These are phyloP conservation scores for Ptychobarbus kaznakovi DNA, from an alignment of 2,797 vertebrate genomes.

Conservation along the genomic window DNA sequence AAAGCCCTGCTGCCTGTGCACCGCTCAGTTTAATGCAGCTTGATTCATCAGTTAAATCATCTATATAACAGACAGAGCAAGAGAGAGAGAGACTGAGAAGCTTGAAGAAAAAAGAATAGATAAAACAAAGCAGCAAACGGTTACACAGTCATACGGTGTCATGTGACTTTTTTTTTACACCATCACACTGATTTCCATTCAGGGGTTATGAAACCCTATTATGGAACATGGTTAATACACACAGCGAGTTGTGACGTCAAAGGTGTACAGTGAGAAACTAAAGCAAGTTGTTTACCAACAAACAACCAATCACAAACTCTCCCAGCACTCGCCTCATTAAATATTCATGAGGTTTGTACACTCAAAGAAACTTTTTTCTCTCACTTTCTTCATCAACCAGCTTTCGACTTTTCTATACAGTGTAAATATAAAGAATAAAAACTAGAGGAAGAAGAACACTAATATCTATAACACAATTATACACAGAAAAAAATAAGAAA, in stretches of 20 bases:
- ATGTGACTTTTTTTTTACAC: background rate
- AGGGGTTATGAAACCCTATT: background rate
- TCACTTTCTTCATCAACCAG: background rate
- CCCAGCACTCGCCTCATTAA: background rate
- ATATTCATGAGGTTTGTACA: slow-evolving; percentile 2
- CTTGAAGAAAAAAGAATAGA: background rate
- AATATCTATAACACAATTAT: background rate
- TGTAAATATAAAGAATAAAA: background rate
- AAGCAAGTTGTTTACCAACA: background rate
- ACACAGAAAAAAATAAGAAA: background rate
- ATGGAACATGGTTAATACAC: background rate
- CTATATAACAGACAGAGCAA: slow-evolving; percentile 35
- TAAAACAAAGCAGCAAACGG: background rate
- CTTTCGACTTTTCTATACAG: background rate
- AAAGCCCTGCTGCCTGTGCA: slow-evolving; percentile 16
- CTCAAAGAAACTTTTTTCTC: background rate
- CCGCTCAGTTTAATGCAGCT: slow-evolving; percentile 17
- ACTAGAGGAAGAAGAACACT: background rate
- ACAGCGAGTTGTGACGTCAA: background rate
- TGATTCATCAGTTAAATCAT: slow-evolving; percentile 49
- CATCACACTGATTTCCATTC: background rate
- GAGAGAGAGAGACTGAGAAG: slow-evolving; percentile 39
- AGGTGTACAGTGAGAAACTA: background rate
- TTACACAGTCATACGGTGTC: background rate
- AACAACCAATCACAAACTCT: background rate